A percentile compares a stretch with the other conserved stretches of the same genome.
phyloP scores from a whole-genome alignment of 2,797 vertebrate genomes.

The Otus scops region DNA sequence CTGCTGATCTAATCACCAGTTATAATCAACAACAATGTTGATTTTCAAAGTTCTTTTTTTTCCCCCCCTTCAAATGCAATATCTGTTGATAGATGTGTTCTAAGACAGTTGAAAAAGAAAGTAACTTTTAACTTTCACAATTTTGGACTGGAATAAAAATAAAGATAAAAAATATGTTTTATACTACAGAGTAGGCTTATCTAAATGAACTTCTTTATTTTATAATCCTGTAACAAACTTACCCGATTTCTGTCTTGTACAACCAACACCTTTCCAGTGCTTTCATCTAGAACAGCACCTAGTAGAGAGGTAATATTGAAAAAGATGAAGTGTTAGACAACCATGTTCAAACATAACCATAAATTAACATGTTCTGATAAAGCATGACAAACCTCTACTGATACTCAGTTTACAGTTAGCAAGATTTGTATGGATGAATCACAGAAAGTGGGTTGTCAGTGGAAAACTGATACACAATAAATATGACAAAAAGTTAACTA shows the following conservation, averaged over 20 bases:
- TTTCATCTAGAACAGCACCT: constrained; percentile 92
- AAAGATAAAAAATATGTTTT: neutral
- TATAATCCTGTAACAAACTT: neutral
- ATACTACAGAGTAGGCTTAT: neutral
- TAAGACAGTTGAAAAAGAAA: neutral
- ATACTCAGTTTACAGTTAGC: neutral
- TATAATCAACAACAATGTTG: neutral
- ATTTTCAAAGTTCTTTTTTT: neutral
- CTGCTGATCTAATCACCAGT: neutral
- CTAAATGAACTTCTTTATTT: neutral
- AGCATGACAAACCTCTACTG: neutral
- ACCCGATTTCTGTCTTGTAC: constrained; percentile 95
- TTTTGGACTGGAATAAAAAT: neutral
- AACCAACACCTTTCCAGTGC: constrained; percentile 87
- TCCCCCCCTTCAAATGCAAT: neutral
- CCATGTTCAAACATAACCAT: rapidly evolving
- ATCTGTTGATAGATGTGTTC: neutral
- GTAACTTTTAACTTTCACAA: neutral
- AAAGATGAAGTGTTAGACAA: neutral
- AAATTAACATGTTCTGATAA: neutral
- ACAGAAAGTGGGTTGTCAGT: neutral
- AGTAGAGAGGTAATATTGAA: neutral
- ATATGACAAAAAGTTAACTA: neutral
- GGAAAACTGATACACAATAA: neutral
- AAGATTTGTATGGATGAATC: neutral